Evolutionary conservation across 2,797 vertebrate genomes (phyloP).

Genomic region (Syngnathus acus): DNA sequence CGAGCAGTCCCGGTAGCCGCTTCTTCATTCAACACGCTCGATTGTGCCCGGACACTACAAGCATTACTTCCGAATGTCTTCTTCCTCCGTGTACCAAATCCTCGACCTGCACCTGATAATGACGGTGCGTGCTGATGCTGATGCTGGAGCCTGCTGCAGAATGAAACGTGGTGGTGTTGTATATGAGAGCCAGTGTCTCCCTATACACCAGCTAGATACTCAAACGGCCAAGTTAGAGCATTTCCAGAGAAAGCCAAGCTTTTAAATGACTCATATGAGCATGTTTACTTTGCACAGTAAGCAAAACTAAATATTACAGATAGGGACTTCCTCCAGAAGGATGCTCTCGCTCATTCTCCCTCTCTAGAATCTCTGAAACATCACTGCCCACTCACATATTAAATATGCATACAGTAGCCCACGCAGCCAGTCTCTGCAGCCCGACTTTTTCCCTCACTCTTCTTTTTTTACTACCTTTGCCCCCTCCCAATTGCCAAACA

Average conservation of each 20-base stretch:
- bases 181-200: slow-evolving; percentile 24
- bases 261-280: not conserved
- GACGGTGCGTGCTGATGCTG: slow-evolving; percentile 20
- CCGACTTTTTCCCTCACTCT: slow-evolving; percentile 3
- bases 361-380: slow-evolving; percentile 36
- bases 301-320: not conserved
- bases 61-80: not conserved
- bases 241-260: not conserved
- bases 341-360: slow-evolving; percentile 3
- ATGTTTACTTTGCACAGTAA: not conserved
- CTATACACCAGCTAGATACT: not conserved
- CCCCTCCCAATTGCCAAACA: not conserved
- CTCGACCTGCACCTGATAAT: slow-evolving; percentile 13
- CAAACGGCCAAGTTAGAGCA: not conserved
- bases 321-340: not conserved
- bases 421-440: slow-evolving; percentile 40
- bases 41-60: not conserved
- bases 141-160: slow-evolving; percentile 44
- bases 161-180: slow-evolving; percentile 44
- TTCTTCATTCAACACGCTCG: not conserved
- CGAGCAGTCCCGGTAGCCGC: not conserved
- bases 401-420: slow-evolving; percentile 55
- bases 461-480: slow-evolving; percentile 30
- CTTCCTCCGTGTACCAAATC: slow-evolving; percentile 25
- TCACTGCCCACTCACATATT: slow-evolving; percentile 53